phyloP scores from a whole-genome alignment of 2,888 invertebrate genomes.

The Mystacides longicornis region DNA sequence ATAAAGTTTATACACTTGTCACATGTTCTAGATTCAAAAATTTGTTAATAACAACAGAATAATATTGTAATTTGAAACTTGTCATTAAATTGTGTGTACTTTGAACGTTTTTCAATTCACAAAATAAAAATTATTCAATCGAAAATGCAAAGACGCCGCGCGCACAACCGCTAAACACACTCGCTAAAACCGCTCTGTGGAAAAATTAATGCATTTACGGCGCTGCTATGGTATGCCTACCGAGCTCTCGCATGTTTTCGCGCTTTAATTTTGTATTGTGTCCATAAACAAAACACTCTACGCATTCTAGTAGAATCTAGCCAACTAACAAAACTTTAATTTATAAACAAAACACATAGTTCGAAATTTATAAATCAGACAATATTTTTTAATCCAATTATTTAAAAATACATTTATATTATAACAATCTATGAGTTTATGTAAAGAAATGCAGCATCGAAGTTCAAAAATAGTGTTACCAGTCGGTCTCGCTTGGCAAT shows the following conservation, averaged over 20 bases:
- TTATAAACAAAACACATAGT: too few species aligned
- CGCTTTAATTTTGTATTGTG: not conserved
- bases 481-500: too few species aligned
- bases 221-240: too few species aligned
- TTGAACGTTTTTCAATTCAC: not conserved
- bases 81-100: not conserved
- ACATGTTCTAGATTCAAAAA: not conserved
- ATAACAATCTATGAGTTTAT: too few species aligned
- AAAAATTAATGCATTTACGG: conserved; percentile 2
- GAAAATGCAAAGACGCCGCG: not conserved
- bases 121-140: not conserved
- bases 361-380: too few species aligned
- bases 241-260: not conserved
- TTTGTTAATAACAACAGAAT: not conserved
- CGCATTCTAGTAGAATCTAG: too few species aligned
- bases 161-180: not conserved
- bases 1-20: not conserved
- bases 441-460: too few species aligned
- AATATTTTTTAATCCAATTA: too few species aligned
- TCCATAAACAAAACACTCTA: not conserved
- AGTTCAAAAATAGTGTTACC: too few species aligned
- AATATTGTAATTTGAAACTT: not conserved
- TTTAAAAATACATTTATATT: too few species aligned
- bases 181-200: not conserved
- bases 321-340: too few species aligned